Evolutionary conservation across 1,140 invertebrate genomes (phyloP), one percentile per base, ranked within the genome.

Genomic region (Myzus persicae): DNA sequence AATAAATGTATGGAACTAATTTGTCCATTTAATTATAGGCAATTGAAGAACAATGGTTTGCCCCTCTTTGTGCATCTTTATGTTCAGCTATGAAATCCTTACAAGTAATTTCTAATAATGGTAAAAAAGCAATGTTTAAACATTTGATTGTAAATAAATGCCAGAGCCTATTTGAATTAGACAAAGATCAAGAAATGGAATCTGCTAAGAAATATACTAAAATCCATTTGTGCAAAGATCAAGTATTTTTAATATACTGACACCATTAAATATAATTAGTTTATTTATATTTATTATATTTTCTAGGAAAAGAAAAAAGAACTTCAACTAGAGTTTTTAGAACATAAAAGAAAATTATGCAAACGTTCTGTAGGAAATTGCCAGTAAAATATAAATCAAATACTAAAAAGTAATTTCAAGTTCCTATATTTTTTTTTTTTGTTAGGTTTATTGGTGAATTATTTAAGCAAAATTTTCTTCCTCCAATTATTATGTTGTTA

Each of bases 21-120:
- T 91, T 91, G 46, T 1, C n/a, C 2, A 18, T 91, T 93, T 88
- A 94, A 48, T 94, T 94, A 8, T 93, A 97, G 96, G 98, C 98
- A 59, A 97, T 99, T 48, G 97, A 98, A 95, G 98, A 99, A 95
- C 98, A 98, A 4, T 97, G 97, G 94, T 99, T 99, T 95, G 98
- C 98, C 18, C 97, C 97, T 48, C 97, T 97, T 1, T 99, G 99
- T 96, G 98, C 98, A 2, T 96, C 97, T 82, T 97, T 99, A 96
- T 98, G 97, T 94, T 96, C 96, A 95, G 96, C 97, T 94, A 95
- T 97, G 11, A 95, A 95, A 93, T 95, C 95, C 93, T 96, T 96
- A 95, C 96, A 96, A 96, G 96, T 96, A 93, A 95, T 93, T 54
- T 94, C 94, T 38, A 93, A 93, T 94, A 93, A 94, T 22, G 91